Evolutionary conservation across 2,797 vertebrate species (phyloP).

Genomic region (Melopsittacus undulatus): DNA sequence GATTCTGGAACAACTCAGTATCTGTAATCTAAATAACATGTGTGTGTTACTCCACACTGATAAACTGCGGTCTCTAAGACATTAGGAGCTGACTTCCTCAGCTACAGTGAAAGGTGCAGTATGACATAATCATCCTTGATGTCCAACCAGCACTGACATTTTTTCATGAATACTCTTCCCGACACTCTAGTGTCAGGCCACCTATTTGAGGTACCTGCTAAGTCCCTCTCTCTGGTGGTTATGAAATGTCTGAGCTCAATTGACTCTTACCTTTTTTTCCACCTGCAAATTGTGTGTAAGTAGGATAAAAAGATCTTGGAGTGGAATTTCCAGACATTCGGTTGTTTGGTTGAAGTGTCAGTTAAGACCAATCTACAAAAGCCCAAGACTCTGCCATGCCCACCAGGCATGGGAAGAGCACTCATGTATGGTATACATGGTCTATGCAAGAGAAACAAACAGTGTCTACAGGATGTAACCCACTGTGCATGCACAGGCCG

Average conservation of each 20-base stretch:
- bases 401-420: background rate
- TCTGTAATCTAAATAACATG: background rate
- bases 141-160: rapidly evolving
- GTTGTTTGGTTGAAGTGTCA: background rate
- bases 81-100: background rate
- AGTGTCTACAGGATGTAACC: rapidly evolving
- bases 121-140: too few species aligned
- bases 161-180: background rate
- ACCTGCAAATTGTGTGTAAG: background rate
- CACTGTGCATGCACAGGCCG: rapidly evolving
- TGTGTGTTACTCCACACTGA: background rate
- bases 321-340: background rate
- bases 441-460: too few species aligned
- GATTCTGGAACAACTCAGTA: background rate
- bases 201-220: background rate
- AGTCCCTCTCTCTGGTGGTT: background rate
- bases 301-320: background rate
- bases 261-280: background rate
- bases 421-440: rapidly evolving
- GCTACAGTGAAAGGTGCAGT: background rate
- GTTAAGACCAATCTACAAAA: too few species aligned
- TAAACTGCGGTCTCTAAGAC: background rate
- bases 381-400: too few species aligned
- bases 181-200: rapidly evolving
- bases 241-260: rapidly evolving